phyloP scores from a whole-genome alignment of 1,140 invertebrate genomes.

The Brachionus asplanchnoidis region DNA sequence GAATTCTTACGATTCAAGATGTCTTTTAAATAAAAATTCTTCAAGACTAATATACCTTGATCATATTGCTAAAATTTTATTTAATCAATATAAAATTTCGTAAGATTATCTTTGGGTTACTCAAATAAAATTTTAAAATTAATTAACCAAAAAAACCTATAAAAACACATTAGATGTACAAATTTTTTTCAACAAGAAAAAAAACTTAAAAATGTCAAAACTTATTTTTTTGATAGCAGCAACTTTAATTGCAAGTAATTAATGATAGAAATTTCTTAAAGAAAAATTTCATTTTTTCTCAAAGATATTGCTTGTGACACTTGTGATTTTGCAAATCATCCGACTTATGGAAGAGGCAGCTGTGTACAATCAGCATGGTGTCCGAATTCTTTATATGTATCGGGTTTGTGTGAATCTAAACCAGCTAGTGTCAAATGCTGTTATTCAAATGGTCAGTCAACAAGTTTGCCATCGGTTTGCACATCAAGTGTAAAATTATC shows the following conservation, averaged over 20 bases:
- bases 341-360: not conserved
- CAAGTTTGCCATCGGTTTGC: not conserved
- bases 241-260: not conserved
- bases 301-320: not conserved
- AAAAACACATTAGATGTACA: not conserved
- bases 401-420: conserved; percentile 29
- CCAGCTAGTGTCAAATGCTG: conserved; percentile 31
- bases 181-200: not conserved
- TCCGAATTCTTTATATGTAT: conserved; percentile 8
- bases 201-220: not conserved
- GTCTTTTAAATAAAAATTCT: not conserved
- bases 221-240: not conserved
- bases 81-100: not conserved
- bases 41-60: not conserved
- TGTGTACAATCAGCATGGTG: not conserved
- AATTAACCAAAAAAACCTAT: not conserved
- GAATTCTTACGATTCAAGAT: not conserved
- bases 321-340: not conserved
- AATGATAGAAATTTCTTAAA: too few relatives aligned
- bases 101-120: not conserved
- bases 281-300: not conserved
- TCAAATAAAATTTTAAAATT: not conserved
- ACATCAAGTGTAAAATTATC: not conserved
- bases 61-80: not conserved
- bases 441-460: not conserved